Percentiles rank a stretch among this genome's conserved stretches.
phyloP scores from a whole-genome alignment of 2,113 vertebrate genomes.

The Barbus barbus region DNA sequence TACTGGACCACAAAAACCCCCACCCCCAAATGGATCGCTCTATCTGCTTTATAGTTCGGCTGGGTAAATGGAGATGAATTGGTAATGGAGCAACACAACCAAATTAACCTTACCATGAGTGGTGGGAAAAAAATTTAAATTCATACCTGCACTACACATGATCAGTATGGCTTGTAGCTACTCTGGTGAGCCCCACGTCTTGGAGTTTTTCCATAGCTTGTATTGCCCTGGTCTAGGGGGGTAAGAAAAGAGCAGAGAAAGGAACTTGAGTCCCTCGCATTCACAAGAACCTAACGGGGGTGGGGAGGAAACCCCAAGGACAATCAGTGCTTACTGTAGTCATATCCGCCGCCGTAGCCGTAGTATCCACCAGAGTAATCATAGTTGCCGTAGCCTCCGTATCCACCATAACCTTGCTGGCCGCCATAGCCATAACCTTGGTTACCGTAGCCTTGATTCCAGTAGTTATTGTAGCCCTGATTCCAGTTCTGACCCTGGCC shows the following conservation, averaged over 20 bases:
- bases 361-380: conserved; percentile 98
- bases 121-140: conserved; percentile 58
- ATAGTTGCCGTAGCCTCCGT: conserved; percentile 96
- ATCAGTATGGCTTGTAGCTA: conserved; percentile 99
- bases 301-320: background rate
- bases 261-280: background rate
- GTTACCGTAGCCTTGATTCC: conserved; percentile 93
- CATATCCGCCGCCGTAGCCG: conserved; percentile 90
- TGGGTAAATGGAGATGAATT: conserved; percentile 27
- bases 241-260: conserved; percentile 77
- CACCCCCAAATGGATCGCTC: background rate
- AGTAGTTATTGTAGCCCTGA: conserved; percentile 99
- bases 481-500: conserved; percentile 98
- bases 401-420: conserved; percentile 92
- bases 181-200: conserved; percentile 99
- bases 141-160: conserved; percentile 92
- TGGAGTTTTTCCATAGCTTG: conserved; percentile 99
- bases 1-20: conserved; percentile 5
- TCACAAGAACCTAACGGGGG: conserved; percentile 8
- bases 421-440: conserved; percentile 91
- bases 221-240: conserved; percentile 97
- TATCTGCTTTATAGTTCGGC: background rate
- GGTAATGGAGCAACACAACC: conserved; percentile 20
- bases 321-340: conserved; percentile 83
- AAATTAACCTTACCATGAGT: conserved; percentile 35